These are phyloP conservation scores for Phallusia fumigata DNA, from an alignment of 23 tunicate genomes.

Conservation along the genomic window DNA sequence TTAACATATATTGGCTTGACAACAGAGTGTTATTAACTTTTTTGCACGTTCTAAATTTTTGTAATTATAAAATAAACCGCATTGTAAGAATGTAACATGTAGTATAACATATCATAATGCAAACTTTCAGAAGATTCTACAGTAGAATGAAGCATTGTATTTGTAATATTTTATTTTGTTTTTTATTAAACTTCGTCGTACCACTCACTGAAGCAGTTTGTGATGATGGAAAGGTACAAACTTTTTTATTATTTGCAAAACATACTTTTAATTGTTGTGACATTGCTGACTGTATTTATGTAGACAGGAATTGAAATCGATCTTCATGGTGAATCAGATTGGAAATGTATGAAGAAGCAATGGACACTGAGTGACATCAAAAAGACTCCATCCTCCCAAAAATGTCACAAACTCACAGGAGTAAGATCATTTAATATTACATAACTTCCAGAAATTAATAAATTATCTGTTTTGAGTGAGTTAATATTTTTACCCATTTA, in stretches of 20 bases:
- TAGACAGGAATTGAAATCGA: constrained; percentile 29
- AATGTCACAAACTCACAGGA: background rate
- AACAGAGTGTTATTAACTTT: too few species aligned
- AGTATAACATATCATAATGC: too few species aligned
- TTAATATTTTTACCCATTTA: too few species aligned
- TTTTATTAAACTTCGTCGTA: too few species aligned
- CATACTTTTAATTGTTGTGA: background rate
- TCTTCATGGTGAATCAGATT: constrained; percentile 39
- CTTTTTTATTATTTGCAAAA: too few species aligned
- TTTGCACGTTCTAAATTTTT: too few species aligned
- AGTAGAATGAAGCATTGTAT: too few species aligned
- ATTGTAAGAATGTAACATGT: too few species aligned
- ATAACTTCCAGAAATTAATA: background rate
- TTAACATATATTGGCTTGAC: too few species aligned
- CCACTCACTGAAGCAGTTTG: background rate
- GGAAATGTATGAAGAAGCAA: constrained; percentile 24
- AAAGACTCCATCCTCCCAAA: background rate
- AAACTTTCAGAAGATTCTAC: too few species aligned
- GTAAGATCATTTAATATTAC: background rate
- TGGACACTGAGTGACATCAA: constrained; percentile 14
- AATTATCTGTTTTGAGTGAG: background rate
- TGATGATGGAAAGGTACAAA: constrained; percentile 30
- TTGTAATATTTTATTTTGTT: too few species aligned
- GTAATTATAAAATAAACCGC: too few species aligned
- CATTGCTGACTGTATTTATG: background rate